Conservation (phyloP, 2,888 invertebrate species). For the Scaptomyza cyrtandrae region DNA sequence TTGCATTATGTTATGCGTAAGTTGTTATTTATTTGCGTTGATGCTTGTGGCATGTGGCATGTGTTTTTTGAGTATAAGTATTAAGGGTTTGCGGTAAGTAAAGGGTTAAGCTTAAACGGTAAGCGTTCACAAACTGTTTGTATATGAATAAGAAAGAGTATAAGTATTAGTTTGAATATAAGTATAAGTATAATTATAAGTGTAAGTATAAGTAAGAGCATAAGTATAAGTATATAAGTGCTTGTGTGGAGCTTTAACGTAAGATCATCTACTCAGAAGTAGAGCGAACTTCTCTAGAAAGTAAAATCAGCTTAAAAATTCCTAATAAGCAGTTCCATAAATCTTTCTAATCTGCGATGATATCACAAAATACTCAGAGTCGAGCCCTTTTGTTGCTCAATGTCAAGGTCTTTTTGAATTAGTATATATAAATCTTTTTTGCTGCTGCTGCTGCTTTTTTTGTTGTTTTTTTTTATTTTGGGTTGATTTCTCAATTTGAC, state of each 20-base stretch:
- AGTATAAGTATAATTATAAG: neutral
- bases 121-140: neutral
- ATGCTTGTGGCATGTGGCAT: conserved; percentile 1
- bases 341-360: conserved; percentile 40
- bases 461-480: conserved; percentile 6
- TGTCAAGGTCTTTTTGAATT: conserved; percentile 58
- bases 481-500: conserved; percentile 68
- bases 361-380: conserved; percentile 29
- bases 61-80: neutral
- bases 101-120: neutral
- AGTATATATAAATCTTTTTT: conserved; percentile 16
- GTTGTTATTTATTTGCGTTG: conserved; percentile 47
- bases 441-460: conserved; percentile 9
- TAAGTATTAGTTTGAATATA: neutral
- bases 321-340: conserved; percentile 8
- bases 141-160: neutral
- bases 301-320: neutral
- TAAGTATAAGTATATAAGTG: neutral
- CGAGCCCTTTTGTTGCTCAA: conserved; percentile 60
- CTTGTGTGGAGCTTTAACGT: neutral
- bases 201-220: neutral
- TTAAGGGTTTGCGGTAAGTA: neutral
- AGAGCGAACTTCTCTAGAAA: neutral
- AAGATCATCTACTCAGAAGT: neutral
- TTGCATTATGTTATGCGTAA: conserved; percentile 20